These are phyloP conservation scores for Stenoptilia bipunctidactyla DNA, from an alignment of 2,888 invertebrate genomes.

Conservation along the genomic window DNA sequence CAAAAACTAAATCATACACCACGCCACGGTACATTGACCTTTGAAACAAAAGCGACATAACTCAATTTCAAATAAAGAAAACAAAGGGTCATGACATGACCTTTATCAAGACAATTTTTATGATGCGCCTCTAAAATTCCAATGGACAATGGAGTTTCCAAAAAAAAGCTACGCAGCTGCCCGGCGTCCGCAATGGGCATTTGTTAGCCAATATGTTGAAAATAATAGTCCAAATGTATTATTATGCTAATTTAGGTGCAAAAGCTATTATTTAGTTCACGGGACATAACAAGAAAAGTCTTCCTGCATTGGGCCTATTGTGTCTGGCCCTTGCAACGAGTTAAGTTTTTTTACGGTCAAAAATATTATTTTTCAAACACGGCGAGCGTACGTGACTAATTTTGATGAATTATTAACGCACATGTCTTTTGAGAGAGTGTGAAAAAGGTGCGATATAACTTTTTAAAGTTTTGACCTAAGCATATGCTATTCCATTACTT, in stretches of 20 bases:
- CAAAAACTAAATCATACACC: no score
- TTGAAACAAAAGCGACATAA: no score
- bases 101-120: constrained; percentile 30
- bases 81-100: constrained; percentile 37
- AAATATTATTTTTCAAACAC: constrained; percentile 20
- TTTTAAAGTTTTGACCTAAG: no score
- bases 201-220: constrained; percentile 50
- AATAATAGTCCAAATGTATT: constrained; percentile 58
- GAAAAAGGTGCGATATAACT: no score
- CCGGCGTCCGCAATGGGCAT: constrained; percentile 38
- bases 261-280: constrained; percentile 53
- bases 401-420: constrained; percentile 50
- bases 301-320: neutral
- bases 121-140: constrained; percentile 39
- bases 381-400: constrained; percentile 39
- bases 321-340: constrained; percentile 27
- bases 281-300: constrained; percentile 35
- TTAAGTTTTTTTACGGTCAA: constrained; percentile 33
- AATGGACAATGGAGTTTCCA: constrained; percentile 50
- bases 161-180: constrained; percentile 50
- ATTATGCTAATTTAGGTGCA: constrained; percentile 57
- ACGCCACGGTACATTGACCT: no score
- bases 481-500: no score
- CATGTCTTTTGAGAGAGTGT: constrained; percentile 24
- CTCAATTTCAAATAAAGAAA: constrained; percentile 10